Evolutionary conservation across 2,797 vertebrate genomes (phyloP), one percentile per base, ranked within the genome.

Genomic region (Psittacula echo): DNA sequence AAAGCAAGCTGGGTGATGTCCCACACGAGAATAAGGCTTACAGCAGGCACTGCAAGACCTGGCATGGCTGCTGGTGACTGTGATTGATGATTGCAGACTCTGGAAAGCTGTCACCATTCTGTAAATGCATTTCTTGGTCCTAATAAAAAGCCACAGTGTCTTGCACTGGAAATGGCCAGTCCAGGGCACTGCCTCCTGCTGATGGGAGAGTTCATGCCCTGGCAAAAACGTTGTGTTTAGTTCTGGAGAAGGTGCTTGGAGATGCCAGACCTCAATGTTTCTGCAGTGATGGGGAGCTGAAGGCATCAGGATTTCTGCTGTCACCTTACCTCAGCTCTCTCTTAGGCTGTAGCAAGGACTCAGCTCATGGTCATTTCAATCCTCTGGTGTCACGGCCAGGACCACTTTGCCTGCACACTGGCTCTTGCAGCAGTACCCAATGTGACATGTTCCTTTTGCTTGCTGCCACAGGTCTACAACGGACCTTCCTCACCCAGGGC

Each of bases 381-480:
- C 24, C 37, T 21, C 45, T 37, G 45, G 15, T 42, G 37, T 13
- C 10, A 11, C 21, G 24, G 32, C 23, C 65, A 44, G 41, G 32
- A 53, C 4, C 2, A 11, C 62, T 60, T 29, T 78, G 67, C 27
- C 34, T 17, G 2, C 44, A 60, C 0, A 0, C 26, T 29, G 64
- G 37, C 5, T 29, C 26, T 58, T 71, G 62, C 48, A 23, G 12
- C 2, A 13, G 67, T n/a, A 53, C 32, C 15, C 11, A 21, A 30
- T 3, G 23, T 2, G 19, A 54, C 14, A 21, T 13, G 7, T 22
- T 87, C 45, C 34, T 62, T 62, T 30, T 48, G 5, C 26, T 61
- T 30, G 13, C 50, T 54, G 45, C 56, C 50, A 66, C 53, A 22
- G 39, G 39, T 66, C 21, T 72, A 54, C 60, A 27, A 2, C 14